Evolutionary conservation across 2,797 vertebrate genomes (phyloP), one percentile per base, ranked within the genome.

Genomic region (Alfaro cultratus): DNA sequence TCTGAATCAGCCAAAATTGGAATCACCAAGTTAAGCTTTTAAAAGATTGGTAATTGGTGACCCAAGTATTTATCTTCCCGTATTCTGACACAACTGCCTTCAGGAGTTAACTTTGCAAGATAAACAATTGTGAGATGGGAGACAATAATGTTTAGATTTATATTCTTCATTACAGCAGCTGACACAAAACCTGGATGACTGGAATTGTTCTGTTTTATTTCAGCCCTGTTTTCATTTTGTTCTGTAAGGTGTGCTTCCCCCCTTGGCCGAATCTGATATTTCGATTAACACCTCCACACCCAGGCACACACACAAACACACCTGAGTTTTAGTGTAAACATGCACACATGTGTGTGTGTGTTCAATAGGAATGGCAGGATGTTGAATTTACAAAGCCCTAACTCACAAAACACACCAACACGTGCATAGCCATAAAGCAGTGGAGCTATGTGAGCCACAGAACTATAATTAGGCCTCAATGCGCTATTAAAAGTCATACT

Each of bases 391-490:
- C 77, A 79, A 70, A 85, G 77, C 75, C 79, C 77, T 4, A 21
- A 81, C 80, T 79, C 87, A 81, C 84, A 80, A 83, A 55, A 86
- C 36, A 88, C 83, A 85, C 80, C 80, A 41, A 64, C 78, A 85
- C 82, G 80, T 84, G 76, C 74, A 55, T 29, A 10, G 85, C 75
- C 85, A 91, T 93, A 94, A 94, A 95, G 88, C 84, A 80, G 87
- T 78, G 89, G 80, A 76, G 78, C 79, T 88, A 82, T 86, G 88
- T 87, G 92, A 93, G 36, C 87, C 87, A 84, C 87, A 92, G 88
- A 71, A 89, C 91, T 94, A 93, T 95, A 96, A 96, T 95, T 95
- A 95, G 94, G 94, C 91, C 94, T 95, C 94, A 74, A 85, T 47
- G 93, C 80, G 81, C 94, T 91, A 87, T 95, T 95, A 95, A 95